These are phyloP conservation scores for Calameuta filiformis DNA, from an alignment of 2,888 invertebrate species.

Conservation along the genomic window DNA sequence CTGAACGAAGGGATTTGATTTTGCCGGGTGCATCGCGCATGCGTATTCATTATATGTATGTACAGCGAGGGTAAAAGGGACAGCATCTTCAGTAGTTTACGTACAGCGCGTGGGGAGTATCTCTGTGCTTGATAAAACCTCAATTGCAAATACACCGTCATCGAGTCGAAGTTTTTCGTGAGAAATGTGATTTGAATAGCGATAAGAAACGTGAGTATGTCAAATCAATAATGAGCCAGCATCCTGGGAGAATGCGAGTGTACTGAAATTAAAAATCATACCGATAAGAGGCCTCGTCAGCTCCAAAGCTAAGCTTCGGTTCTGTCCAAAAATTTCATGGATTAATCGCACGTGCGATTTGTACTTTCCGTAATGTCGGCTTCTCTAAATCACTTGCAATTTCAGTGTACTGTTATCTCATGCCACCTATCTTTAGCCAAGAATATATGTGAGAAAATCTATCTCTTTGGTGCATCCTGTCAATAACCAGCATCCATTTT, in stretches of 20 bases:
- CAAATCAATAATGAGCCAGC: not conserved
- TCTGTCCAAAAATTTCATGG: not conserved
- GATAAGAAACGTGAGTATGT: not conserved
- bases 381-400: not conserved
- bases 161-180: not conserved
- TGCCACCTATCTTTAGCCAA: not conserved
- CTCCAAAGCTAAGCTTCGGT: not conserved
- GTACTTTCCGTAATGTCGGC: not conserved
- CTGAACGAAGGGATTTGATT: not conserved
- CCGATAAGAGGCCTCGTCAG: not conserved
- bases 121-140: not conserved
- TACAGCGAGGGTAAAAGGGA: not conserved
- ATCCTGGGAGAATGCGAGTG: not conserved
- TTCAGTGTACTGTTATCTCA: not conserved
- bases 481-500: conserved; percentile 52
- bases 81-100: not conserved
- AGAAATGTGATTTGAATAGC: not conserved
- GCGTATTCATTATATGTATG: not conserved
- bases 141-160: not conserved
- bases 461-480: conserved; percentile 28
- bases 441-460: not conserved
- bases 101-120: not conserved
- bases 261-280: not conserved
- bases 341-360: not conserved
- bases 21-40: not conserved